Evolutionary conservation across 2,888 invertebrate species (phyloP).

Genomic region (Stenchaetothrips biformis): DNA sequence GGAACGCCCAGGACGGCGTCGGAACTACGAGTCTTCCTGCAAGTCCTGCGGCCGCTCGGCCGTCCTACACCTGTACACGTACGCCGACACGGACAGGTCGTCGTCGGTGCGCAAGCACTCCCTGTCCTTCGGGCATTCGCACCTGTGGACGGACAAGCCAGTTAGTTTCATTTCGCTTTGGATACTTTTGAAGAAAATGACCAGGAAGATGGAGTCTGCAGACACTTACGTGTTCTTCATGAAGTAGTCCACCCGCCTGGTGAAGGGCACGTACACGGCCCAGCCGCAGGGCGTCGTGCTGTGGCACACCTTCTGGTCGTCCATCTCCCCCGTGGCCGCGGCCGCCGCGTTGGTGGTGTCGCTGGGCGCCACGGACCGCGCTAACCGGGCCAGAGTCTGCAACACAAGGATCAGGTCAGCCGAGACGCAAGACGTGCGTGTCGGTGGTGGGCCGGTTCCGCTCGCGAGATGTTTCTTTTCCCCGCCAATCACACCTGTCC

Average conservation of each 20-base stretch:
- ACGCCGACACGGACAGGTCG: conserved; percentile 55
- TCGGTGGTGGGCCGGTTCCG: too few species aligned
- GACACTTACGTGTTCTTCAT: conserved; percentile 56
- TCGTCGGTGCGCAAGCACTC: conserved; percentile 53
- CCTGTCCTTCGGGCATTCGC: conserved; percentile 49
- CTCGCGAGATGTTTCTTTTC: too few species aligned
- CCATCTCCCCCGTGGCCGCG: conserved; percentile 10
- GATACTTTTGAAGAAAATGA: neutral
- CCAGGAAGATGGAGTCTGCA: neutral
- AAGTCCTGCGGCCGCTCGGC: conserved; percentile 7
- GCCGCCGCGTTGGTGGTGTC: neutral
- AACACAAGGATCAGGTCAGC: neutral
- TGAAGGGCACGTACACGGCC: conserved; percentile 54
- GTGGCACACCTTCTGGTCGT: conserved; percentile 41
- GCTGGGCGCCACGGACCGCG: conserved; percentile 3
- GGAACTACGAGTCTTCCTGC: neutral
- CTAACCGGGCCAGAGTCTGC: neutral
- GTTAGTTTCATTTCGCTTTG: neutral
- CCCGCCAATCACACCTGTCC: too few species aligned
- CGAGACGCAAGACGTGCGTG: too few species aligned
- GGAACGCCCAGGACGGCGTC: too few species aligned
- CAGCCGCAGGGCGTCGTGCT: conserved; percentile 55
- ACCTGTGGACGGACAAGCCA: conserved; percentile 45
- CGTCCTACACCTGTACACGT: conserved; percentile 55
- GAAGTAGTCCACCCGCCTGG: conserved; percentile 51